These are phyloP conservation scores for Nephrotoma appendiculata DNA, from an alignment of 2,888 invertebrate species.

Conservation along the genomic window DNA sequence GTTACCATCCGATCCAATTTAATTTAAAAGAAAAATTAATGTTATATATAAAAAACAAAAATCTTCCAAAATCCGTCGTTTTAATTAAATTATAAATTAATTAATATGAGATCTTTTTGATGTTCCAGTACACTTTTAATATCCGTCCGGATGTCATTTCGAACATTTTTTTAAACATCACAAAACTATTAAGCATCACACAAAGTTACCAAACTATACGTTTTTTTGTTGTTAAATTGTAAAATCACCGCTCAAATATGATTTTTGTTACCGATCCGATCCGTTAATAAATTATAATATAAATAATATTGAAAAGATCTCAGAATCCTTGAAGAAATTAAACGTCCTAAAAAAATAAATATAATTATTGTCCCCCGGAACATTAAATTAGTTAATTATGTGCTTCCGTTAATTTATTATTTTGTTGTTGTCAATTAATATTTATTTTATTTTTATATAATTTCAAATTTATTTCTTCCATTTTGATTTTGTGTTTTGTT, in stretches of 20 bases:
- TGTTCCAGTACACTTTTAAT: not conserved
- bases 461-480: not conserved
- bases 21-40: not conserved
- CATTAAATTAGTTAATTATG: not conserved
- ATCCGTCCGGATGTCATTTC: not conserved
- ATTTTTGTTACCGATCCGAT: not conserved
- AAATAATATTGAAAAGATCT: not conserved
- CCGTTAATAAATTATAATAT: not conserved
- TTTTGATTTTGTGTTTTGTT: not conserved
- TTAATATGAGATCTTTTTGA: not conserved
- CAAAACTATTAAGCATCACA: not conserved
- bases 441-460: not conserved
- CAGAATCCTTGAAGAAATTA: not conserved
- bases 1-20: not conserved
- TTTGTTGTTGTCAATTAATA: not conserved
- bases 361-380: not conserved
- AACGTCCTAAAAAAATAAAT: not conserved
- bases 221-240: not conserved
- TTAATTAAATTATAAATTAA: not conserved
- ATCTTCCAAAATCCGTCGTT: not conserved
- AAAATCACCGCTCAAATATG: not conserved
- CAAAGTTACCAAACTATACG: not conserved
- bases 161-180: not conserved
- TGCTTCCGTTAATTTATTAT: not conserved
- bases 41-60: not conserved